Evolutionary conservation across 2,113 vertebrate species (phyloP), one percentile per base, ranked within the genome.

Genomic region (Laterallus jamaicensis): DNA sequence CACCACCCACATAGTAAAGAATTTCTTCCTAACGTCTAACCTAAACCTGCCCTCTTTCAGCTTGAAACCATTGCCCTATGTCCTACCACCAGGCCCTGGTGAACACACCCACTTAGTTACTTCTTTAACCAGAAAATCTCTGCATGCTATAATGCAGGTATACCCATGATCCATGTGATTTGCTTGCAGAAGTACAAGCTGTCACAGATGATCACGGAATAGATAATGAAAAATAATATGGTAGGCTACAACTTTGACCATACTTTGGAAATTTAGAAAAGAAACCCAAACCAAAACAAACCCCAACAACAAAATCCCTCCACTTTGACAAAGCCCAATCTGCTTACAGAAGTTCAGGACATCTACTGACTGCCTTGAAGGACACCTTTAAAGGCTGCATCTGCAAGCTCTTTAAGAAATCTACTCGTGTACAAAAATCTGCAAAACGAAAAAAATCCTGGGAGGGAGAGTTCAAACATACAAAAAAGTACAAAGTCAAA

Each of bases 401-500:
- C 55, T 73, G 71, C 80, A 83, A 81, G 39, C 73, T 81, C 31
- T 95, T 97, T 85, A 90, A 86, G 93, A 82, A 97, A 80, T 92
- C 74, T 63, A 82, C 81, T 90, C 73, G 67, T 69, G 73, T 94
- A 95, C 79, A 92, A 59, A 93, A 90, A 78, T 92, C 37, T 88
- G 70, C 73, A 96, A 73, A 26, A 91, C 5, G 10, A 95, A 96
- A 96, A 92, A 91, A 59, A 35, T 85, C 70, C 86, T 96, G 52
- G 28, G 50, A 97, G 76, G 32, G 75, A 94, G 62, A 93, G 58
- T 81, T 97, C 85, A 97, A 97, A 96, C 93, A 82, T 32, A 90
- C 24, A 49, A 88, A 95, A 93, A 54, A 95, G 83, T 77, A 97
- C 86, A 95, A 96, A 97, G 91, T 82, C 75, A 96, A 95, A 95